These are phyloP conservation scores for Sylvilagus bachmani DNA, from an alignment of 2,113 vertebrate genomes.

Conservation along the genomic window DNA sequence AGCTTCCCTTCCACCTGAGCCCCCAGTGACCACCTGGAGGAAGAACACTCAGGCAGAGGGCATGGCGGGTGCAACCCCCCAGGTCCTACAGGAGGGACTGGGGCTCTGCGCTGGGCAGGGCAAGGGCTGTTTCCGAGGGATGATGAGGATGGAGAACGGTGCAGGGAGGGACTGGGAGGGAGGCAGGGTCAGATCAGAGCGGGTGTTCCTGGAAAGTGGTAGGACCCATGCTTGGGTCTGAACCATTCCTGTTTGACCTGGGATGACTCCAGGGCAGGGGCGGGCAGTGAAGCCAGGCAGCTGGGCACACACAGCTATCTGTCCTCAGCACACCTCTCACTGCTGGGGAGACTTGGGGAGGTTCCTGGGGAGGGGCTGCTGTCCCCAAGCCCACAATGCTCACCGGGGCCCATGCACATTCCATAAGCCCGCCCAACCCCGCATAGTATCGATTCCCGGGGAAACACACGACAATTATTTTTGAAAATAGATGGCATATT, in stretches of 20 bases:
- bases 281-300: background rate
- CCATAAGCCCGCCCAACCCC: background rate
- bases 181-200: rapidly evolving
- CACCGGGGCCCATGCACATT: background rate
- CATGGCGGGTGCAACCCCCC: background rate
- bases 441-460: slow-evolving; percentile 66
- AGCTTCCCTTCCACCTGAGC: rapidly evolving
- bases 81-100: rapidly evolving
- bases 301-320: background rate
- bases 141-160: rapidly evolving
- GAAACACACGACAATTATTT: slow-evolving; percentile 71
- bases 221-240: rapidly evolving
- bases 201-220: no score
- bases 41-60: no score
- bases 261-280: rapidly evolving
- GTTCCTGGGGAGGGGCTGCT: background rate
- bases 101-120: rapidly evolving
- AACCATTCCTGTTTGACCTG: background rate
- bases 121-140: rapidly evolving
- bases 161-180: rapidly evolving
- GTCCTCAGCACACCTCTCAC: background rate
- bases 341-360: background rate
- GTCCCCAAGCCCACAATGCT: background rate
- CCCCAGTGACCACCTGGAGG: background rate
- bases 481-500: slow-evolving; percentile 68